A percentile compares a stretch with the other conserved stretches of the same genome.
phyloP scores from a whole-genome alignment of 2,888 invertebrate genomes.

The Tenthredo mesomela region DNA sequence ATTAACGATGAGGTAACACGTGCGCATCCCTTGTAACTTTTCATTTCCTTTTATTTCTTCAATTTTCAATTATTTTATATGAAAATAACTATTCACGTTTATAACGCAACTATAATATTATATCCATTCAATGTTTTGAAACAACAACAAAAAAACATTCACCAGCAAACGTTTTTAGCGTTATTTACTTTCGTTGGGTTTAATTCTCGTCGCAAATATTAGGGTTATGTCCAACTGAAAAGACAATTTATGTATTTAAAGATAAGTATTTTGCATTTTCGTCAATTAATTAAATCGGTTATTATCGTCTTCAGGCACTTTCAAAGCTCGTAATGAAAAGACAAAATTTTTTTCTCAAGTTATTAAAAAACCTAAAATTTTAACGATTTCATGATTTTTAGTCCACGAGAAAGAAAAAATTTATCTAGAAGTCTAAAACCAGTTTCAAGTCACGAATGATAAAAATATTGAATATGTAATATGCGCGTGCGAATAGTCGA shows the following conservation, averaged over 20 bases:
- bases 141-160: conserved; percentile 45
- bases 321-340: not conserved
- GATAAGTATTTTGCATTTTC: not conserved
- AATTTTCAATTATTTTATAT: not conserved
- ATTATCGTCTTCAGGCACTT: not conserved
- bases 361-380: not conserved
- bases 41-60: not conserved
- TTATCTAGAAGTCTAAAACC: not conserved
- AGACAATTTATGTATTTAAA: not conserved
- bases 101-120: conserved; percentile 2
- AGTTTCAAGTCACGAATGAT: not conserved
- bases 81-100: conserved; percentile 36
- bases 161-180: conserved; percentile 31
- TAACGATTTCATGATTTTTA: not conserved
- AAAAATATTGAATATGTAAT: not conserved
- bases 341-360: too few relatives aligned
- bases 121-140: conserved; percentile 19
- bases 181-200: not conserved
- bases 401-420: not conserved
- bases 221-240: conserved; percentile 46
- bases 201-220: conserved; percentile 3
- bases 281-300: not conserved
- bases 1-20: conserved; percentile 66
- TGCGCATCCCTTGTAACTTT: conserved; percentile 68
- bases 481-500: not conserved